Percentiles rank a stretch among this genome's conserved stretches.
Conservation (phyloP, 35 echinoderm and acorn worm genomes). For the Patiria miniata region DNA sequence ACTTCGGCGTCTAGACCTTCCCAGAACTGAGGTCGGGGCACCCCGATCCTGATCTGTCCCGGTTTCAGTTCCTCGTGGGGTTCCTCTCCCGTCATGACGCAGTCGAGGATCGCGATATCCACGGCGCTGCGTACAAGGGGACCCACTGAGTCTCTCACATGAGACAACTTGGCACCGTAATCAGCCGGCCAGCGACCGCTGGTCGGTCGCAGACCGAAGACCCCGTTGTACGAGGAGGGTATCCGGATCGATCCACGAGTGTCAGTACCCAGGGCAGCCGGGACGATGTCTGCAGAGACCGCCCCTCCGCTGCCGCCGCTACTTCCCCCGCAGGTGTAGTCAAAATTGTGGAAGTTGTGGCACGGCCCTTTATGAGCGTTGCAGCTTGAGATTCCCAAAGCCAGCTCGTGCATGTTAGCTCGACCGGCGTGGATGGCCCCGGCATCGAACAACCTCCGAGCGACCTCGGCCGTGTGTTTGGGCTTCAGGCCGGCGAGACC, state of each 20-base stretch:
- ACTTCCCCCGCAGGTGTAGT: constrained; percentile 20
- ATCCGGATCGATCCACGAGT: background rate
- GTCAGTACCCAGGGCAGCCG: background rate
- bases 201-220: constrained; percentile 9
- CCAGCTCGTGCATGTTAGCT: background rate
- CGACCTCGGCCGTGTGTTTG: constrained; percentile 8
- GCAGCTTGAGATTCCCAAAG: background rate
- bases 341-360: background rate
- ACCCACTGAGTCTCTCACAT: background rate
- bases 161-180: background rate
- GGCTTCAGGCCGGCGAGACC: constrained; percentile 2
- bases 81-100: background rate
- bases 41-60: background rate
- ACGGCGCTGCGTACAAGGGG: background rate
- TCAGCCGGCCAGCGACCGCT: constrained; percentile 4
- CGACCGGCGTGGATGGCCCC: background rate
- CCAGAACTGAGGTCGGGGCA: background rate
- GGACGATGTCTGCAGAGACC: background rate
- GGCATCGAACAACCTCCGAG: background rate
- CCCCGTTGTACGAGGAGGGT: background rate
- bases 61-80: background rate
- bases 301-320: background rate
- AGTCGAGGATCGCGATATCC: background rate
- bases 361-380: background rate
- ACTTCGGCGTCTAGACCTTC: background rate